Base-by-base conservation (phyloP, 2,888 invertebrate genomes). In the Euspilapteryx auroguttella region DNA sequence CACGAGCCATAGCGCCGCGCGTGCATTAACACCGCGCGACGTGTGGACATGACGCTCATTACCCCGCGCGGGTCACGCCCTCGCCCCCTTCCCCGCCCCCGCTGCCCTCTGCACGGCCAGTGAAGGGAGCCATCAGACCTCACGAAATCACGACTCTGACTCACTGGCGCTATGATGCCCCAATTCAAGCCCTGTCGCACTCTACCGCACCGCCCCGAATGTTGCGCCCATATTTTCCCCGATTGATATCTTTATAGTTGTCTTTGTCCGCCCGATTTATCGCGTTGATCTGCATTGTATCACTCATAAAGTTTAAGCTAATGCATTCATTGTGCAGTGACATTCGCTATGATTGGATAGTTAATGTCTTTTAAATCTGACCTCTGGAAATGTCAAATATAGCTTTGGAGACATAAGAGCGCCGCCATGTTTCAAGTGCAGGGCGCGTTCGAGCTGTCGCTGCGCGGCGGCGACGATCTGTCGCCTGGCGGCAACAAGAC, bases 361-460 rank as follows among this genome's bases (percentile, higher is more conserved):
- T 48, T 39, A 47, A 42, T 22, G 12, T 47, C 49, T 31, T 32
- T 46, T 39, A 49, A 45, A 55, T 57, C 34, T 63, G 50, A 62
- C 55, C 58, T 43, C 44, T 40, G 44, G 59, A 58, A 59, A 66
- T 66, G 63, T 43, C 50, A 62, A 49, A 37, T 38, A 45, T 45
- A 41, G 50, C 38, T 32, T 38, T 34, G 38, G 34, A 47, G 34
- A 39, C 41, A 45, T 56, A 52, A 54, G 57, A 49, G 52, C 51
- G 33, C 45, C 31, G 30, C 38, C 55, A 78, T 78, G 78, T 79
- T 77, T 47, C 69, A 75, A 45, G 45, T 77, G 37, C 75, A 78
- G 56, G 75, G 77, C 34, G 54, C 77, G 21, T 82, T 82, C 41
- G 81, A 81, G 53, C 80, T 78, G 44, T 81, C 82, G 32, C 56